A percentile compares a stretch with the other conserved stretches of the same genome.
Evolutionary conservation across 2,888 invertebrate genomes (phyloP).

Genomic region (Podotricha telesiphe): DNA sequence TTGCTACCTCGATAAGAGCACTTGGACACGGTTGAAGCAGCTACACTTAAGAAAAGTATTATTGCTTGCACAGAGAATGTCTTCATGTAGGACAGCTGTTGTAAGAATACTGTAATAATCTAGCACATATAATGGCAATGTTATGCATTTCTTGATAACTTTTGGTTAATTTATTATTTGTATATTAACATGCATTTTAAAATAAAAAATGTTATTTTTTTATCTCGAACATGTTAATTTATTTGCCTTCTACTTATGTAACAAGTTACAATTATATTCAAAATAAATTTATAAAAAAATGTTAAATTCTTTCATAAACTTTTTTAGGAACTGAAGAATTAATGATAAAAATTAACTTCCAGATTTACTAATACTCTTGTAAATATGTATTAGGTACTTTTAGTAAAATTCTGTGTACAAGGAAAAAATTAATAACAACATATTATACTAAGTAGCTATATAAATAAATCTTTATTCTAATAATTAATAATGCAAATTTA

Average conservation of each 20-base stretch:
- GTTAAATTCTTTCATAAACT: neutral
- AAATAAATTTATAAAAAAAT: neutral
- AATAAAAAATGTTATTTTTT: too few species aligned
- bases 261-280: neutral
- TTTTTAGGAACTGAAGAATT: neutral
- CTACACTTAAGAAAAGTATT: slow-evolving; percentile 67
- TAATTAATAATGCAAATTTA: neutral
- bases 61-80: slow-evolving; percentile 49
- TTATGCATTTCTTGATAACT: neutral
- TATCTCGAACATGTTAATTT: too few species aligned
- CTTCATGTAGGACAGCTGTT: slow-evolving; percentile 12
- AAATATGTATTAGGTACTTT: too few species aligned
- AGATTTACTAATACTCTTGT: neutral
- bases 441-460: neutral
- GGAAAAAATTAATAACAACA: neutral
- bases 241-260: too few species aligned
- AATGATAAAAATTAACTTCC: neutral
- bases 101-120: slow-evolving; percentile 64
- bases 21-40: slow-evolving; percentile 52
- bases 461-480: neutral
- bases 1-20: slow-evolving; percentile 46
- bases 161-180: neutral
- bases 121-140: slow-evolving; percentile 18
- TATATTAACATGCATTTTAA: too few species aligned
- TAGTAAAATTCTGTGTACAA: neutral